Conservation (phyloP, 2,113 vertebrate species). For the Pomatostomus ruficeps region DNA sequence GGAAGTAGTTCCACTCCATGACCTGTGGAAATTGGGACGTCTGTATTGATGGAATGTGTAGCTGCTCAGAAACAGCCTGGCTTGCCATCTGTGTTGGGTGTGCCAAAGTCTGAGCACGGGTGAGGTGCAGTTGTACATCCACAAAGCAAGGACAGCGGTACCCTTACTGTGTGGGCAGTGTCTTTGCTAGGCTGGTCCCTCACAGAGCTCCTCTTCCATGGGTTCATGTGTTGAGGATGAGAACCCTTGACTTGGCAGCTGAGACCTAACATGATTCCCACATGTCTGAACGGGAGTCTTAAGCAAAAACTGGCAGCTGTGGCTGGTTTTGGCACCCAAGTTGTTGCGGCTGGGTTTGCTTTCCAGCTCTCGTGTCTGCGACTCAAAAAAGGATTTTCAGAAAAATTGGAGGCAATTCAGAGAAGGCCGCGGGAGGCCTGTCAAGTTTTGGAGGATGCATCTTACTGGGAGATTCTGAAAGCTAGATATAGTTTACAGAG, state of each 20-base stretch:
- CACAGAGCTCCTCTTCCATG: not conserved
- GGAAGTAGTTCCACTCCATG: not conserved
- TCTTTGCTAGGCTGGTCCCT: not conserved
- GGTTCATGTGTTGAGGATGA: not conserved
- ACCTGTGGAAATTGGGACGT: accelerated
- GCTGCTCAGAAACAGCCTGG: not conserved
- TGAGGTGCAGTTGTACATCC: not conserved
- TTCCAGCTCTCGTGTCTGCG: not conserved
- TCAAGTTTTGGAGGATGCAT: not conserved
- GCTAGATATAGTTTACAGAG: not conserved
- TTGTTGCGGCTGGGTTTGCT: not conserved
- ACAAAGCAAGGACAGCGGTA: not conserved
- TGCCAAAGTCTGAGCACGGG: not conserved
- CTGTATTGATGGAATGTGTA: not conserved
- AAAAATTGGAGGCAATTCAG: not conserved
- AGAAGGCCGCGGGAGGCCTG: not conserved
- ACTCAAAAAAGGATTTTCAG: not conserved
- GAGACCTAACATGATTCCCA: not conserved
- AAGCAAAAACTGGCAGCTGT: not conserved
- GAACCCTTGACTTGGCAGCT: not conserved
- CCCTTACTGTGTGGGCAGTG: not conserved
- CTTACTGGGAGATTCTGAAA: not conserved
- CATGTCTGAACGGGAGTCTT: not conserved
- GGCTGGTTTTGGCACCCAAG: not conserved
- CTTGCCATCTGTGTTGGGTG: not conserved